Conservation (phyloP, 1,140 invertebrate genomes). For the Drosophila pseudoobscura region DNA sequence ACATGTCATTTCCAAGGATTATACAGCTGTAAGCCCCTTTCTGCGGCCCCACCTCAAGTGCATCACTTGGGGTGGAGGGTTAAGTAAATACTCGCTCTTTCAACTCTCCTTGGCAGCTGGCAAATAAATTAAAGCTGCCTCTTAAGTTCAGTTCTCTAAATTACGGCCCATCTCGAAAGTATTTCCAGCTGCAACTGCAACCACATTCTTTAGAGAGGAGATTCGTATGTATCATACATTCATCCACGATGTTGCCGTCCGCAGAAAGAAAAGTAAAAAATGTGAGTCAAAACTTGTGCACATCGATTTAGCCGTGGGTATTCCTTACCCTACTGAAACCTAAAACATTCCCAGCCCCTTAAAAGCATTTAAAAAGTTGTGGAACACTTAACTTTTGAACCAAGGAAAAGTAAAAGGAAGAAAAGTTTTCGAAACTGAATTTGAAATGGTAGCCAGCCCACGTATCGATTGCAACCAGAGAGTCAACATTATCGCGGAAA, state of each 20-base stretch:
- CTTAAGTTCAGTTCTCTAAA: no score
- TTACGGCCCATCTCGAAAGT: no score
- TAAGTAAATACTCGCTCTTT: no score
- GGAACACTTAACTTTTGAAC: constrained; percentile 36
- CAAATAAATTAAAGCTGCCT: no score
- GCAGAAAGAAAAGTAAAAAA: constrained; percentile 26
- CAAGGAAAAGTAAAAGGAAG: constrained; percentile 1
- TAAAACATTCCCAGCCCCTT: constrained; percentile 7
- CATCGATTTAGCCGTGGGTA: constrained; percentile 19
- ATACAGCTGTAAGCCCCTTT: neutral
- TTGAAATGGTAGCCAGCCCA: neutral
- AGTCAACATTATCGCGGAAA: no score
- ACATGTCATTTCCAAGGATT: constrained; percentile 47
- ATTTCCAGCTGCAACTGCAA: no score
- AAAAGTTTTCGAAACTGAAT: constrained; percentile 31
- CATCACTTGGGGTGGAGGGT: no score
- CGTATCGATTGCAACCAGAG: no score
- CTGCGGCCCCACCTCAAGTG: no score
- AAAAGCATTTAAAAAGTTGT: constrained; percentile 45
- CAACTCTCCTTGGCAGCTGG: no score
- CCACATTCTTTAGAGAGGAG: constrained; percentile 1
- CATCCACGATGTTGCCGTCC: constrained; percentile 25
- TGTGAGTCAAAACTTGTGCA: constrained; percentile 15
- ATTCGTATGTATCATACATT: neutral
- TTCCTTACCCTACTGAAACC: neutral